phyloP scores from a whole-genome alignment of 2,113 vertebrate species.

The Emydura subglobosa region DNA sequence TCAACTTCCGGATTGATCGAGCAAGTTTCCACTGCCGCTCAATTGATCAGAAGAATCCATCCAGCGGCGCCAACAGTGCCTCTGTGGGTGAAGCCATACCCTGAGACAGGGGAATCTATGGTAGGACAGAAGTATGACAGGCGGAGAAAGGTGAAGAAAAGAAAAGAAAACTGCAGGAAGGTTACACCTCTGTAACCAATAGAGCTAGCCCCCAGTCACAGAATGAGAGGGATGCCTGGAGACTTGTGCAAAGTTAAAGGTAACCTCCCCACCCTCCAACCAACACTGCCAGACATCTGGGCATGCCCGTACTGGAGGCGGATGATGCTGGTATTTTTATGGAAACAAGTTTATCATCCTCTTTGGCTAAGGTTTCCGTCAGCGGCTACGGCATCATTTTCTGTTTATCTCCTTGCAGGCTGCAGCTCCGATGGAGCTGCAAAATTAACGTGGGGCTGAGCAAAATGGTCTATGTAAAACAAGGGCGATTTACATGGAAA shows the following conservation, averaged over 20 bases:
- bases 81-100: no score
- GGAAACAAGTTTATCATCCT: not conserved
- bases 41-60: no score
- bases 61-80: no score
- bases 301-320: not conserved
- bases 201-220: not conserved
- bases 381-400: constrained; percentile 62
- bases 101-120: not conserved
- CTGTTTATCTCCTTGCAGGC: constrained; percentile 55
- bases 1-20: no score
- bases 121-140: not conserved
- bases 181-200: not conserved
- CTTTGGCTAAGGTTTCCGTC: not conserved
- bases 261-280: not conserved
- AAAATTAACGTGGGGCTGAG: constrained; percentile 64
- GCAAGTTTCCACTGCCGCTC: no score
- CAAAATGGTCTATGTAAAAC: constrained; percentile 53
- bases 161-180: not conserved
- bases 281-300: not conserved
- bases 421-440: constrained; percentile 39
- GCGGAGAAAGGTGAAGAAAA: not conserved
- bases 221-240: not conserved
- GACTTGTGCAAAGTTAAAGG: not conserved
- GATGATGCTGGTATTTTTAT: not conserved
- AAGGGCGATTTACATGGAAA: constrained; percentile 60